phyloP scores from a whole-genome alignment of 2,113 vertebrate genomes.

The Microcebus griseorufus region DNA sequence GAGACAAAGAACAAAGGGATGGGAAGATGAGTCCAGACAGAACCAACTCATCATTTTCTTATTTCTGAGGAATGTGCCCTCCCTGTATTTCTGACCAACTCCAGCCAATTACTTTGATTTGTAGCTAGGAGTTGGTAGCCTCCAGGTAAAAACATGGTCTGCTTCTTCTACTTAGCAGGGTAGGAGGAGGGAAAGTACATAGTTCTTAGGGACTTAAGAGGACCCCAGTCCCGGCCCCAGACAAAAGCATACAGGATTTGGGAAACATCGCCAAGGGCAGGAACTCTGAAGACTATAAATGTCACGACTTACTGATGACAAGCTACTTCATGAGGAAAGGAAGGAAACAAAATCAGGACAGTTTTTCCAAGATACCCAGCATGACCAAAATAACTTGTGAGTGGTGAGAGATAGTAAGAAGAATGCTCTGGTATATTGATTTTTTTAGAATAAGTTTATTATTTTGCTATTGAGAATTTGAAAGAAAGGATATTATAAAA shows the following conservation, averaged over 20 bases:
- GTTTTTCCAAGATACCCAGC: neutral
- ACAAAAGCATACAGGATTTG: neutral
- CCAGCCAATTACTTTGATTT: constrained; percentile 62
- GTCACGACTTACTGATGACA: neutral
- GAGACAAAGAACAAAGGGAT: neutral
- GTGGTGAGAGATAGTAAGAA: neutral
- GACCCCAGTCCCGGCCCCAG: neutral
- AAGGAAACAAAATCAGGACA: constrained; percentile 28
- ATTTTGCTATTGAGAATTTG: neutral
- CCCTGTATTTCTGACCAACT: neutral
- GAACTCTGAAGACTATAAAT: neutral
- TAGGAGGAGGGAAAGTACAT: neutral
- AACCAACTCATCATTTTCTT: constrained; percentile 14
- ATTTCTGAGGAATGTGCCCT: constrained; percentile 12
- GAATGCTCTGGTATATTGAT: neutral
- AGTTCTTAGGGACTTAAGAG: neutral
- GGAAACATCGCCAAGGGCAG: neutral
- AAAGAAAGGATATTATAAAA: constrained; percentile 22
- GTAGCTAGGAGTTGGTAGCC: constrained; percentile 18
- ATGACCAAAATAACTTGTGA: constrained; percentile 26
- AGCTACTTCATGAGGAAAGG: neutral
- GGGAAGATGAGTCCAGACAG: neutral
- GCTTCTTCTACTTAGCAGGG: neutral
- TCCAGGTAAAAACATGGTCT: neutral
- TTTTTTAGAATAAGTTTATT: neutral